Base-by-base conservation (phyloP, 2,888 invertebrate genomes). In the Pheosia tremula region DNA sequence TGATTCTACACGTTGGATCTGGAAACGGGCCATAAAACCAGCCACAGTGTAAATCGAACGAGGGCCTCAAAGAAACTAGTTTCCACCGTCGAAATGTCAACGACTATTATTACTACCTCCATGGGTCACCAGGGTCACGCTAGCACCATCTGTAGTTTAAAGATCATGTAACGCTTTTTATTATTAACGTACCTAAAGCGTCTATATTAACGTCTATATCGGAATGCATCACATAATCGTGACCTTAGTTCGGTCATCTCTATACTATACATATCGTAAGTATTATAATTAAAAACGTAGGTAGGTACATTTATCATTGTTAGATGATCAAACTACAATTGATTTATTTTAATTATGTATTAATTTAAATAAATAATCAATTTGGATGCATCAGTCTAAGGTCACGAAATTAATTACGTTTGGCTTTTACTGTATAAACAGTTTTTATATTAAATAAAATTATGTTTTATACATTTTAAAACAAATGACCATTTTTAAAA, bases 21-120 rank as follows among this genome's bases (percentile, higher is more conserved):
- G 68, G 69, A 79, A 83, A 83, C 77, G 71, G 79, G 82, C 74
- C 69, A 78, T 81, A 81, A 76, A 75, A 67, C 63, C 67, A 66
- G 68, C 61, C 68, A 68, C 70, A 66, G 71, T 67, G 71, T 77
- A 76, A 75, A 81, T 80, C 64, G 68, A 80, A 79, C 66, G 75
- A 71, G 77, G 77, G 76, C 82, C 83, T 81, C 81, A 75, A 68
- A 60, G 69, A 82, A 91, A 91, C 91, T 82, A 86, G 92, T 91
- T 91, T 81, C 65, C 64, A 75, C 72, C 64, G 66, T 78, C 71
- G 86, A 90, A 92, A 91, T 93, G 89, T 88, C 90, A 91, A 86
- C 87, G 63, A 74, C 84, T 91, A 91, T 90, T 90, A 91, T 91
- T 91, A 90, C 79, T 80, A 68, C 66, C 75, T 54, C 53, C 49